Evolutionary conservation across 2,797 vertebrate species (phyloP), one percentile per base, ranked within the genome.

Genomic region (Paedocypris micromegethes): DNA sequence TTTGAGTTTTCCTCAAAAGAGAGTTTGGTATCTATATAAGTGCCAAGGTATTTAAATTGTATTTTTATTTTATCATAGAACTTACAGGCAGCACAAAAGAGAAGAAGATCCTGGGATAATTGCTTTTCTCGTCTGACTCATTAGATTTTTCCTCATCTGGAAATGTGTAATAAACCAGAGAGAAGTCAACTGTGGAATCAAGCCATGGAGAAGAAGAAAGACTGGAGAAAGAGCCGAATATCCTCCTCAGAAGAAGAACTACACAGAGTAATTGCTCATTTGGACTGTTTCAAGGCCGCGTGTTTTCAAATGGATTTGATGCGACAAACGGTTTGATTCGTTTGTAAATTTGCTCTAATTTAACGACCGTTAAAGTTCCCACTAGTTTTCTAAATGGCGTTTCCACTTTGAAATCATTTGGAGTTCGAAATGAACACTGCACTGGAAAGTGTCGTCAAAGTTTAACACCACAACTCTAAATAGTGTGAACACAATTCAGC

Each of bases 121-220:
- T 89, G 86, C 84, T 85, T 85, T 84, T 84, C 77, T 85, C 87
- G 85, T 85, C 83, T 79, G 82, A 84, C 87, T 89, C 86, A 87
- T 90, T 88, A 88, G 85, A 81, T 80, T 82, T 66, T 82, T 83
- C 86, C 84, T 87, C 86, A 85, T 83, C 82, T 84, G 84, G 87
- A 63, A 88, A 87, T 87, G 74, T 84, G 78, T 82, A 87, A 90
- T 87, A 89, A 89, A 87, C 87, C 84, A 83, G 83, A 86, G 85
- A 82, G 83, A 83, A 75, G 86, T 86, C 84, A 86, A 84, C 88
- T 85, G 83, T 88, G 80, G 77, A 83, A 85, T 85, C 82, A 82
- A 58, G 78, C 70, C 81, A 78, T 68, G 8, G 62, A 72, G 49
- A 78, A 81, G 23, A 23, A 23, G 78, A 68, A 78, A 83, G 80